These are phyloP conservation scores for Odontamblyopus lacepedii DNA, from an alignment of 2,797 vertebrate species.

Conservation along the genomic window DNA sequence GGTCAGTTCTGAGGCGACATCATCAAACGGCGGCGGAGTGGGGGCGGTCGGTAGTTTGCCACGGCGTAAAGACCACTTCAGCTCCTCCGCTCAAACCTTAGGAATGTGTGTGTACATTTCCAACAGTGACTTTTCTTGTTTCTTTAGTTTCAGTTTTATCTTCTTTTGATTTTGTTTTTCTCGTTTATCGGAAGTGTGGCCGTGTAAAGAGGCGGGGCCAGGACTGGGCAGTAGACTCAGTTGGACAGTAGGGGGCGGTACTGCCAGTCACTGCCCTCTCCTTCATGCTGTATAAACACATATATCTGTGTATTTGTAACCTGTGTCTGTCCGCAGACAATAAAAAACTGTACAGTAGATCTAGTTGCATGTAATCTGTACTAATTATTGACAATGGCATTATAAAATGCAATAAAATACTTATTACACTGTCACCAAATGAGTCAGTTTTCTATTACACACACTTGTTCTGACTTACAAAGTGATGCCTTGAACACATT, in stretches of 20 bases:
- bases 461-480: neutral
- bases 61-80: slow-evolving; percentile 80
- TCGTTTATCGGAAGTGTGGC: slow-evolving; percentile 79
- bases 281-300: slow-evolving; percentile 86
- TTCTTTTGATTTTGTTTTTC: slow-evolving; percentile 70
- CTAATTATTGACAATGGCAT: slow-evolving; percentile 92
- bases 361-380: slow-evolving; percentile 93
- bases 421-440: slow-evolving; percentile 84
- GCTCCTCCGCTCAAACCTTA: slow-evolving; percentile 85
- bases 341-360: slow-evolving; percentile 92
- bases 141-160: slow-evolving; percentile 70
- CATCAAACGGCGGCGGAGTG: slow-evolving; percentile 62
- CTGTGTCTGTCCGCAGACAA: slow-evolving; percentile 90
- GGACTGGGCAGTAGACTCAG: slow-evolving; percentile 75
- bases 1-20: slow-evolving; percentile 76
- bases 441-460: slow-evolving; percentile 36
- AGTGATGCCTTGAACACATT: too few relatives aligned
- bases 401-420: slow-evolving; percentile 95
- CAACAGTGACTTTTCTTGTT: slow-evolving; percentile 85
- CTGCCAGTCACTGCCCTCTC: slow-evolving; percentile 82
- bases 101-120: slow-evolving; percentile 90
- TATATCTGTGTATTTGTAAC: slow-evolving; percentile 91
- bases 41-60: slow-evolving; percentile 61
- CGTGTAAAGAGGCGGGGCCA: slow-evolving; percentile 67
- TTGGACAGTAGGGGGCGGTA: slow-evolving; percentile 75